A percentile compares a stretch with the other conserved stretches of the same genome.
phyloP scores from a whole-genome alignment of 2,113 vertebrate genomes.

The Corythaixoides concolor region DNA sequence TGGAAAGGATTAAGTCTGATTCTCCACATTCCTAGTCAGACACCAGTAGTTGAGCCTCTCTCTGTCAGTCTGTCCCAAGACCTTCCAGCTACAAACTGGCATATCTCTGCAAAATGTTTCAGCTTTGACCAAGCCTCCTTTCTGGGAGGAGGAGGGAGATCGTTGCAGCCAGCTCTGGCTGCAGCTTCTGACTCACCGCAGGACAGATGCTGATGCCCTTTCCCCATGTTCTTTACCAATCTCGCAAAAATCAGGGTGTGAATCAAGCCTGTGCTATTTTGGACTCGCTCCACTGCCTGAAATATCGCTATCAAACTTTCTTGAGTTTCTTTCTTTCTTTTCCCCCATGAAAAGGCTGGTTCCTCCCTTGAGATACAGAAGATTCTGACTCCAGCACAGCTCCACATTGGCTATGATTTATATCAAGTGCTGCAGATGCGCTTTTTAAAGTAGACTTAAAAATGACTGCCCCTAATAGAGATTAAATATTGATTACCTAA shows the following conservation, averaged over 20 bases:
- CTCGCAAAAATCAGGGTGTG: background rate
- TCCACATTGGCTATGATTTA: background rate
- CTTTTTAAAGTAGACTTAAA: constrained; percentile 35
- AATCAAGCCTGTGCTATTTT: background rate
- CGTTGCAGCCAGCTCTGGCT: background rate
- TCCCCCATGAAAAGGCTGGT: background rate
- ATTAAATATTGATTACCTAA: constrained; percentile 64
- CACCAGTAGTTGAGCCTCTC: background rate
- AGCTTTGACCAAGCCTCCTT: background rate
- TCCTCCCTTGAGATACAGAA: background rate
- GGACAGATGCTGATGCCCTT: background rate
- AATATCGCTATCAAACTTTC: background rate
- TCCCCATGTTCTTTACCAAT: background rate
- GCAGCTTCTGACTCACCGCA: background rate
- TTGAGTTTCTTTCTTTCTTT: background rate
- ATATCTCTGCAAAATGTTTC: background rate
- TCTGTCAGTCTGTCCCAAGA: background rate
- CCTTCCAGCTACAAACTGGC: background rate
- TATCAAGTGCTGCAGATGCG: background rate
- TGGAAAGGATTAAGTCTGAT: background rate
- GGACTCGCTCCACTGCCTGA: background rate
- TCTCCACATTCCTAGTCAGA: accelerated
- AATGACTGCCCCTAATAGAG: constrained; percentile 34
- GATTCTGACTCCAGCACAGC: background rate
- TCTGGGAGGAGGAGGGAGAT: background rate